Conservation (phyloP, 1,140 invertebrate genomes). For the Calosoma granatense region DNA sequence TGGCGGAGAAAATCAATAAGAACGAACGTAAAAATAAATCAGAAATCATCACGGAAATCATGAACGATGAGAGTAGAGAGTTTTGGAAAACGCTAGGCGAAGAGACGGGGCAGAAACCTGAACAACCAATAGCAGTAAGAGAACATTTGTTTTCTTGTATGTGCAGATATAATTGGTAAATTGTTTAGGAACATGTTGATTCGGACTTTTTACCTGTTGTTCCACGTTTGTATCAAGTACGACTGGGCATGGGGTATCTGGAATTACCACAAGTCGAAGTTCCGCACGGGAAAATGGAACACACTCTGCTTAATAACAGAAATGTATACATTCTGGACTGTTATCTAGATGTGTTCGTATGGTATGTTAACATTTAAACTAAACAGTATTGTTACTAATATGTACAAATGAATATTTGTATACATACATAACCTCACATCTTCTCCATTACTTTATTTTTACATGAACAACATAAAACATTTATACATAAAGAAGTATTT, state of each 20-base stretch:
- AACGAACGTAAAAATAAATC: slow-evolving; percentile 94
- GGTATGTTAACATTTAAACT: slow-evolving; percentile 46
- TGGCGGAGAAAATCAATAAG: slow-evolving; percentile 98
- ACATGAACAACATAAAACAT: no score
- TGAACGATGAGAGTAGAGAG: slow-evolving; percentile 69
- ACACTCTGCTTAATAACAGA: slow-evolving; percentile 74
- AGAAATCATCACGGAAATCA: slow-evolving; percentile 76
- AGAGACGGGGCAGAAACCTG: slow-evolving; percentile 31
- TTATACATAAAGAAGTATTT: not conserved
- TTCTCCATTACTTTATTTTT: no score
- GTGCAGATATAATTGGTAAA: slow-evolving; percentile 3
- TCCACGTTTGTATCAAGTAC: slow-evolving; percentile 87
- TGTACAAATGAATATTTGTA: not conserved
- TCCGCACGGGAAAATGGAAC: slow-evolving; percentile 61
- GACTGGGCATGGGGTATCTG: slow-evolving; percentile 95
- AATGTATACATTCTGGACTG: slow-evolving; percentile 98
- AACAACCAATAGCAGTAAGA: slow-evolving; percentile 24
- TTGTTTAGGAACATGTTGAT: slow-evolving; percentile 66
- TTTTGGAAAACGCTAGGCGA: slow-evolving; percentile 73
- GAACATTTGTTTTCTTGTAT: slow-evolving; percentile 6
- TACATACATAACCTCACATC: no score
- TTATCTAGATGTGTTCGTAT: slow-evolving; percentile 93
- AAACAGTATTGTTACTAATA: not conserved
- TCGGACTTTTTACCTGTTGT: slow-evolving; percentile 62
- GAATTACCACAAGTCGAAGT: slow-evolving; percentile 93